Base-by-base conservation (phyloP, 1,140 invertebrate genomes). In the Calliphora vicina region DNA sequence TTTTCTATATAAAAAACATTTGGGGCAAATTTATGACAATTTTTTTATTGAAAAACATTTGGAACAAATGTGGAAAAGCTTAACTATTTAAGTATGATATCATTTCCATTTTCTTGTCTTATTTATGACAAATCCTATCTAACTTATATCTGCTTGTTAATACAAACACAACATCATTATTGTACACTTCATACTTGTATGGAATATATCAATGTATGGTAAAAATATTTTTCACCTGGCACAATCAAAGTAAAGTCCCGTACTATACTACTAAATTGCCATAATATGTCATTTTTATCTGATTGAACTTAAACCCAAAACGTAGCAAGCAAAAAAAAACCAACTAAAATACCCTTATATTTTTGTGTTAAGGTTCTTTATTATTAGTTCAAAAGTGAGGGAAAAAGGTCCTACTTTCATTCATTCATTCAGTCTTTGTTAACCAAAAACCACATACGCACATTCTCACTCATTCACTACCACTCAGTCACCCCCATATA, bases 201-300 rank as follows among this genome's bases (percentile, higher is more conserved):
- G 50, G 2, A 6, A n/a, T 57, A 57, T n/a, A n/a, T n/a, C 50
- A 57, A 57, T n/a, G 50, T 57, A 20, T 67, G 2, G 61, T 20
- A 20, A 61, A n/a, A 20, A 67, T 23, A 67, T 23, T 67, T n/a
- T 25, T 23, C 20, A 67, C 61, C 61, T 67, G n/a, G 5, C n/a
- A 67, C 61, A 20, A 67, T 67, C n/a, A 10, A 67, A 23, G 10
- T 23, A 23, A 67, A 67, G 61, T 25, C 61, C 25, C n/a, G 25
- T 23, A 17, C 61, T 23, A 61, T 61, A 23, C 61, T 50, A 20
- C n/a, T 20, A 20, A 67, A 67, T 67, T 67, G 61, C 61, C 61
- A 67, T 67, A 67, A 67, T 67, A 23, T 67, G 20, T 67, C 61
- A 67, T 9, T 67, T 67, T 67, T 67, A 67, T 67, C 61, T 67